Evolutionary conservation across 2,113 vertebrate genomes (phyloP).

Genomic region (Etheostoma spectabile): DNA sequence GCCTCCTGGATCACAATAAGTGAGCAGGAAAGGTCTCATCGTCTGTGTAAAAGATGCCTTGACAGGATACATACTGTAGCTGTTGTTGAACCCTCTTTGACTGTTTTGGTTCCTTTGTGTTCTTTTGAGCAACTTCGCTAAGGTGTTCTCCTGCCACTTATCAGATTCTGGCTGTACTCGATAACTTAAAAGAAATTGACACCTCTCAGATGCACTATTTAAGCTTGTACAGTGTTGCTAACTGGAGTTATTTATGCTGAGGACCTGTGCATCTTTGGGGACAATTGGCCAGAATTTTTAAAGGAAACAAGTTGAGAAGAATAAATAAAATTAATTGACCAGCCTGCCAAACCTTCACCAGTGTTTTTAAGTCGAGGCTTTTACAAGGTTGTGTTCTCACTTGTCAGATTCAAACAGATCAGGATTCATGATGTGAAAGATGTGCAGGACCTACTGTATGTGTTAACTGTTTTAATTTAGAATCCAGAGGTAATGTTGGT

Average conservation of each 20-base stretch:
- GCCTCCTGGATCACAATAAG: not conserved
- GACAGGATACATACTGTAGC: not conserved
- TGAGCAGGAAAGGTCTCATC: constrained; percentile 10
- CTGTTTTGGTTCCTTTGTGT: not conserved
- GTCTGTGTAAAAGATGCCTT: not conserved
- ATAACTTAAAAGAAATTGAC: constrained; percentile 10
- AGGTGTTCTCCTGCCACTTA: not conserved
- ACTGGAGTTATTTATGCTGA: not conserved
- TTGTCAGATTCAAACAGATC: not conserved
- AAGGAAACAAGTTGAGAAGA: not conserved
- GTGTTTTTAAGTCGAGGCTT: not conserved
- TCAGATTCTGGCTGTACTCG: not conserved
- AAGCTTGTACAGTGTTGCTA: not conserved
- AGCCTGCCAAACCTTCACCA: not conserved
- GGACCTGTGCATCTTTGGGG: too few species aligned
- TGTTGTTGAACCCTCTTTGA: not conserved
- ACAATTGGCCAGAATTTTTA: not conserved
- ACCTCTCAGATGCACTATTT: not conserved
- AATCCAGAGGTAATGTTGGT: not conserved
- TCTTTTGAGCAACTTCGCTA: constrained; percentile 1
- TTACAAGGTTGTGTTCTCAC: not conserved
- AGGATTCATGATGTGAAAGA: not conserved
- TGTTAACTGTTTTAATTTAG: not conserved
- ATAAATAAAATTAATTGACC: not conserved
- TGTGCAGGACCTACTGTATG: not conserved